Conservation (phyloP, 2,797 vertebrate species). For the Euphonia xanthogaster region DNA sequence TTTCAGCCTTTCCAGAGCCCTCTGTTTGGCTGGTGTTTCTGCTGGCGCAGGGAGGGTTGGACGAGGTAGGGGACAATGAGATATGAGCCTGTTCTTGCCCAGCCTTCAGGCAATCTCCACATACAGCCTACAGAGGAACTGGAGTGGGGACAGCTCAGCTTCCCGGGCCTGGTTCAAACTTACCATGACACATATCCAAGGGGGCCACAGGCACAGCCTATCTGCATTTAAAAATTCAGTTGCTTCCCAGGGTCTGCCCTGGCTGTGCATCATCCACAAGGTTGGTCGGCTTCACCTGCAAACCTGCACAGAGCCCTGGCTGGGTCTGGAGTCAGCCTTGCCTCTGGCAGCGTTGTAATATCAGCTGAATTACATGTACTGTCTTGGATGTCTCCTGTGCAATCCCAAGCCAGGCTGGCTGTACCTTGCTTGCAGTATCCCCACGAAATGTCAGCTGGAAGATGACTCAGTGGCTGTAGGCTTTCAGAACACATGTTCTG, state of each 20-base stretch:
- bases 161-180: not conserved
- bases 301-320: not conserved
- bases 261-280: not conserved
- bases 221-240: not conserved
- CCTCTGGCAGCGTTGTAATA: not conserved
- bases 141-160: not conserved
- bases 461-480: not conserved
- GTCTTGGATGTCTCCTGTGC: not conserved
- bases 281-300: not conserved
- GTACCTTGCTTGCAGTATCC: not conserved
- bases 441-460: not conserved
- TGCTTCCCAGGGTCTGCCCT: not conserved
- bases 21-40: not conserved
- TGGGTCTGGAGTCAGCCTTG: not conserved
- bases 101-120: not conserved
- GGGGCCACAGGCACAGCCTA: not conserved
- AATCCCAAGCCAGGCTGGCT: not conserved
- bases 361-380: not conserved
- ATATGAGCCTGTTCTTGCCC: not conserved
- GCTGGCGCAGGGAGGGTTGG: not conserved
- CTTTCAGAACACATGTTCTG: slow-evolving; percentile 24
- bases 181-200: not conserved
- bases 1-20: not conserved
- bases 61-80: accelerated
- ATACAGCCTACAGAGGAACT: no score